Conservation (phyloP, 92 coral and sea anemone genomes). For the Parazoanthus darwini region DNA sequence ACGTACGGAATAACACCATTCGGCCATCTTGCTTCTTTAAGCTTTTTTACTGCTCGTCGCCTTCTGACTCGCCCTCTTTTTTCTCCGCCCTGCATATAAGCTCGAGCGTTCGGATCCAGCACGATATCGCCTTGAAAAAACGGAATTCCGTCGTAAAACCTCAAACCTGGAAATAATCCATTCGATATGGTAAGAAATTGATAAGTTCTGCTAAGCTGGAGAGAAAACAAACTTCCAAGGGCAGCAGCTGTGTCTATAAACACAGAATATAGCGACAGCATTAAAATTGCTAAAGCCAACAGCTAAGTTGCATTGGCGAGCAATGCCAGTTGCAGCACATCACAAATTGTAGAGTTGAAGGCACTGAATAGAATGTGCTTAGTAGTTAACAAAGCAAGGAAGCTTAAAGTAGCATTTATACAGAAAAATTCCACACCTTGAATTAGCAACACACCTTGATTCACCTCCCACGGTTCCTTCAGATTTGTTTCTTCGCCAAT, state of each 20-base stretch:
- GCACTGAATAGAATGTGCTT: background rate
- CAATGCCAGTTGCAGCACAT: background rate
- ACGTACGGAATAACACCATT: constrained; percentile 88
- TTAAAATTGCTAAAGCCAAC: background rate
- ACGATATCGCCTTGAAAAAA: constrained; percentile 97
- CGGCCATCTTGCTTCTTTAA: constrained; percentile 79
- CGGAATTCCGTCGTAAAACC: constrained; percentile 64
- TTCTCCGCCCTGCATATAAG: constrained; percentile 60
- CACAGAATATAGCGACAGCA: background rate
- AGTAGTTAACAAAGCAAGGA: background rate
- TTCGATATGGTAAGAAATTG: constrained; percentile 43
- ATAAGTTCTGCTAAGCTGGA: background rate
- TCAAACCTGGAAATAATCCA: constrained; percentile 55
- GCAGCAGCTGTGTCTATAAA: constrained; percentile 1
- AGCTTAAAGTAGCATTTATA: background rate
- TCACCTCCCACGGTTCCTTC: constrained; percentile 98
- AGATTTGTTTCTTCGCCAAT: constrained; percentile 12
- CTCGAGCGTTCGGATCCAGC: constrained; percentile 71
- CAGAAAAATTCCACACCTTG: constrained; percentile 59
- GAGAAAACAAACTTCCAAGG: background rate
- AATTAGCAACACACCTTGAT: constrained; percentile 65
- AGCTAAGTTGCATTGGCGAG: background rate
- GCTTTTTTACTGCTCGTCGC: constrained; percentile 84
- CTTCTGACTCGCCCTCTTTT: constrained; percentile 46
- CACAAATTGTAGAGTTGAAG: background rate